Conservation (phyloP, 2,888 invertebrate genomes). For the Acleris cristana region DNA sequence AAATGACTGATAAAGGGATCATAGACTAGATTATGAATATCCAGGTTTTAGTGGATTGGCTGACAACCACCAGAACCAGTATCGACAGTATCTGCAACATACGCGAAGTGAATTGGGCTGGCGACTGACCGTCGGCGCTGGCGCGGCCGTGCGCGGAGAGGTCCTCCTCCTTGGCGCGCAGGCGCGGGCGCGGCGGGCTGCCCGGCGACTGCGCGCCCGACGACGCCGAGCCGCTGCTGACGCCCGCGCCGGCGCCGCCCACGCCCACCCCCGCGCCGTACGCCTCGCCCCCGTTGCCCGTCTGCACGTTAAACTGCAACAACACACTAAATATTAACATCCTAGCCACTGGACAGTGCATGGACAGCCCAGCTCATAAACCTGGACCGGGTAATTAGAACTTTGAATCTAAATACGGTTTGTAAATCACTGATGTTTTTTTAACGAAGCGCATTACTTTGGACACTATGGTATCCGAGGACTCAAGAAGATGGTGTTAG, state of each 20-base stretch:
- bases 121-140: conserved; percentile 82
- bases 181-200: conserved; percentile 63
- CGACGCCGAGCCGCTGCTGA: conserved; percentile 73
- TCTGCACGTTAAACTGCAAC: conserved; percentile 74
- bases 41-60: too few relatives aligned
- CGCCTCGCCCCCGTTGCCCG: conserved; percentile 44
- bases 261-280: conserved; percentile 50
- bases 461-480: too few relatives aligned
- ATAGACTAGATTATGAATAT: too few relatives aligned
- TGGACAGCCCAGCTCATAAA: background rate
- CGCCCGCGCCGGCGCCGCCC: conserved; percentile 53
- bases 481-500: too few relatives aligned
- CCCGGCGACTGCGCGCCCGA: conserved; percentile 75
- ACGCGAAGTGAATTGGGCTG: background rate
- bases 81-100: background rate
- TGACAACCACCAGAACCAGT: background rate
- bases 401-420: too few relatives aligned
- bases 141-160: conserved; percentile 84
- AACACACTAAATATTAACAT: background rate
- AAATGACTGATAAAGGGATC: too few relatives aligned
- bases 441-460: too few relatives aligned
- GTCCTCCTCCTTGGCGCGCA: conserved; percentile 86
- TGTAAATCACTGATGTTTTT: too few relatives aligned
- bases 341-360: background rate
- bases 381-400: background rate